Percentiles rank a stretch among this genome's conserved stretches.
These are phyloP conservation scores for Chionodraco myersi DNA, from an alignment of 2,113 vertebrate genomes.

Conservation along the genomic window DNA sequence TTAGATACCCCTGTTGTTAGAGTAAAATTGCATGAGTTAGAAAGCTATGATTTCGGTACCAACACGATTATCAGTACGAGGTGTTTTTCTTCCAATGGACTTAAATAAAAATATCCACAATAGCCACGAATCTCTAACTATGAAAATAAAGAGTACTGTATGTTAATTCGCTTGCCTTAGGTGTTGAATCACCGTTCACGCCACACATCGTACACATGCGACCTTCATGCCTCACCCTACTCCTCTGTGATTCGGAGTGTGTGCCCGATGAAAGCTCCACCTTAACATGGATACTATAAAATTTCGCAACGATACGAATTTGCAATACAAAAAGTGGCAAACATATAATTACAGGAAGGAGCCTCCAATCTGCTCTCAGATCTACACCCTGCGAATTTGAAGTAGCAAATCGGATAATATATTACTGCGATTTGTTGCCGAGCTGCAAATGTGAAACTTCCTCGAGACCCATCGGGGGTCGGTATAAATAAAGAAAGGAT, in stretches of 20 bases:
- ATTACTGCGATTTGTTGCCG: no score
- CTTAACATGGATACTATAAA: not conserved
- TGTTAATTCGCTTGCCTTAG: no score
- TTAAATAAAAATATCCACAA: not conserved
- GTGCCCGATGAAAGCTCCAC: not conserved
- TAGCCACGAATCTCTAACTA: not conserved
- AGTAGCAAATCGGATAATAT: no score
- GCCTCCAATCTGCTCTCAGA: not conserved
- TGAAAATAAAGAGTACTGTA: no score
- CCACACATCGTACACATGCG: not conserved
- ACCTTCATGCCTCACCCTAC: not conserved
- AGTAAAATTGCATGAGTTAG: no score
- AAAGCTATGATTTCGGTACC: no score
- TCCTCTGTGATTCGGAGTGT: no score
- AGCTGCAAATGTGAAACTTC: not conserved
- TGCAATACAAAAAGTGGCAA: not conserved
- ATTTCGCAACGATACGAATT: not conserved
- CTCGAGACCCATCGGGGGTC: slow-evolving; percentile 13
- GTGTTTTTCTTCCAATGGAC: not conserved
- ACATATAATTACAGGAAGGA: slow-evolving; percentile 5
- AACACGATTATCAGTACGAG: not conserved
- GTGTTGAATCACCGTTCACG: not conserved
- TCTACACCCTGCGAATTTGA: not conserved
- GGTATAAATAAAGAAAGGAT: not conserved
- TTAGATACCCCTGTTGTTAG: not conserved